A percentile compares a stretch with the other conserved stretches of the same genome.
phyloP scores from a whole-genome alignment of 1,140 invertebrate species.

The Drosophila orosa region DNA sequence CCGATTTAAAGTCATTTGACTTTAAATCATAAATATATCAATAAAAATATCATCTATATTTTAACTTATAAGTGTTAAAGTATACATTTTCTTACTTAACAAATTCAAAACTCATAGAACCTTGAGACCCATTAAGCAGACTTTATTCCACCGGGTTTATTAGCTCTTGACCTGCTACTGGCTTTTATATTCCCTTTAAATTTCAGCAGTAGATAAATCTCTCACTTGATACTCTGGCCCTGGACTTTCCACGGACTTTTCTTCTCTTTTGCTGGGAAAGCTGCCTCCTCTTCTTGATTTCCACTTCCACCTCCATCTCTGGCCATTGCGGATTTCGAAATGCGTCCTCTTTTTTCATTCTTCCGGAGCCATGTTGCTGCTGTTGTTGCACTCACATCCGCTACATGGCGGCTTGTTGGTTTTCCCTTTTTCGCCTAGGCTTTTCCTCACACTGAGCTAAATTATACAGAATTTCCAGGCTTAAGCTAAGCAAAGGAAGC shows the following conservation, averaged over 20 bases:
- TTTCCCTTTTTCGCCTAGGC: constrained; percentile 25
- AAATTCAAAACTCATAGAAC: neutral
- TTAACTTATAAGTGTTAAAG: too few relatives aligned
- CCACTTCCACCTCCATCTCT: neutral
- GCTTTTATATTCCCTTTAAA: neutral
- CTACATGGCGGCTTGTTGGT: constrained; percentile 43
- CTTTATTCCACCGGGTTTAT: neutral
- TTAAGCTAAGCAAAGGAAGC: too few relatives aligned
- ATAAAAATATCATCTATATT: neutral
- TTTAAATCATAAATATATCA: neutral
- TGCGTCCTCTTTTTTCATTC: constrained; percentile 20
- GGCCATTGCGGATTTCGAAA: constrained; percentile 3
- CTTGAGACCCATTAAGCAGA: neutral
- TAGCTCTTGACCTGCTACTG: neutral
- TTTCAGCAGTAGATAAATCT: neutral
- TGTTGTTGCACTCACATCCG: constrained; percentile 48
- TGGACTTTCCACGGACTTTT: neutral
- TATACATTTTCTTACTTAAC: neutral
- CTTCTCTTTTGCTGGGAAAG: neutral
- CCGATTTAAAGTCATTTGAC: neutral
- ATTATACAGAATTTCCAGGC: too few relatives aligned
- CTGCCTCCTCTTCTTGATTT: neutral
- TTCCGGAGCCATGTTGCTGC: constrained; percentile 12
- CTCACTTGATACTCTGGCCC: neutral
- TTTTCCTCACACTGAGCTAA: neutral